These are phyloP conservation scores for Drymonia ruficornis DNA, from an alignment of 2,888 invertebrate genomes.

Conservation along the genomic window DNA sequence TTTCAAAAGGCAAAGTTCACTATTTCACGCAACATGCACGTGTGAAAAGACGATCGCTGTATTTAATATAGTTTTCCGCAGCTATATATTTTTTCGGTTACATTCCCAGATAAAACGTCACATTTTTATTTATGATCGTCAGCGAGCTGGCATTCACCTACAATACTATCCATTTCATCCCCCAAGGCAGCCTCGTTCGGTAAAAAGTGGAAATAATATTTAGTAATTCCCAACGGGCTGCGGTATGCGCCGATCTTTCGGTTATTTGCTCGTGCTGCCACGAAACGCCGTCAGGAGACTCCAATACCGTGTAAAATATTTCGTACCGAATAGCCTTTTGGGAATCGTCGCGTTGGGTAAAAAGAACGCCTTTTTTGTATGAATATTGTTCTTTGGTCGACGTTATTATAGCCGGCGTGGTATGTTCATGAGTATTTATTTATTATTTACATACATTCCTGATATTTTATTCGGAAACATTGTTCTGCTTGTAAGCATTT, in stretches of 20 bases:
- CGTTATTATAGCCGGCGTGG: neutral
- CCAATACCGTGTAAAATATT: conserved; percentile 16
- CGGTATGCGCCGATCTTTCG: conserved; percentile 29
- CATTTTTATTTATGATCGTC: neutral
- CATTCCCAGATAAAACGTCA: neutral
- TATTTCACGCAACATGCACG: too few species aligned
- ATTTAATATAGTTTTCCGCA: too few species aligned
- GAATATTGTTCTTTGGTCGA: conserved; percentile 1
- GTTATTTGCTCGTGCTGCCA: conserved; percentile 29
- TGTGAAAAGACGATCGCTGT: too few species aligned
- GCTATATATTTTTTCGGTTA: neutral
- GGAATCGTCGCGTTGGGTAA: conserved; percentile 15
- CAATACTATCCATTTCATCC: neutral
- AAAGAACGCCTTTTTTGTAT: conserved; percentile 1
- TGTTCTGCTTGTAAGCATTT: too few species aligned
- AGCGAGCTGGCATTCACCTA: neutral
- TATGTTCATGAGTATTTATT: neutral
- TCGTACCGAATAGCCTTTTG: conserved; percentile 20
- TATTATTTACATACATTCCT: too few species aligned
- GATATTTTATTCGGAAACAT: too few species aligned
- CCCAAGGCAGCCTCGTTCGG: neutral
- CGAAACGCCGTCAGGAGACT: conserved; percentile 37
- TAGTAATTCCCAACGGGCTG: conserved; percentile 31
- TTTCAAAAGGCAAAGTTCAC: too few species aligned
- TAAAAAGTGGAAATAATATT: conserved; percentile 30